Percentiles rank a stretch among this genome's conserved stretches.
Evolutionary conservation across 2,113 vertebrate genomes (phyloP).

Genomic region (Brachypodius melanocephalos): DNA sequence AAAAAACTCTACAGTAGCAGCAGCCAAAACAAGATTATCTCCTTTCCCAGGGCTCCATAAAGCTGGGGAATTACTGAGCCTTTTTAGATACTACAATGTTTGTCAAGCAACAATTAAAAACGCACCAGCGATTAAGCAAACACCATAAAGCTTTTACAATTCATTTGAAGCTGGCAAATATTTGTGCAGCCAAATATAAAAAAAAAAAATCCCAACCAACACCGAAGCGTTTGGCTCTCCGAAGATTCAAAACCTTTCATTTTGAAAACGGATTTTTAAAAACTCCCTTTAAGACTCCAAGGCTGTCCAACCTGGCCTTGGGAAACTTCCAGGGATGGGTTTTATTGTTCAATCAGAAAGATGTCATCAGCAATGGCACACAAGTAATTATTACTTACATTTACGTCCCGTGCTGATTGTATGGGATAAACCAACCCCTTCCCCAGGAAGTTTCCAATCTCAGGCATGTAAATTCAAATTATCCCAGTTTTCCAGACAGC

Average conservation of each 20-base stretch:
- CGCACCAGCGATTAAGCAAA: background rate
- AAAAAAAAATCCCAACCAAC: background rate
- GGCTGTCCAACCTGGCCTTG: background rate
- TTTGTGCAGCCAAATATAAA: background rate
- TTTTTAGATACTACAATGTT: background rate
- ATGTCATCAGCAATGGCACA: background rate
- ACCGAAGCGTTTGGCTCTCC: background rate
- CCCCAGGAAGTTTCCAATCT: background rate
- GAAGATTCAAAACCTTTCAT: background rate
- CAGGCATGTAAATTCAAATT: accelerated
- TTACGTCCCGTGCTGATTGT: background rate
- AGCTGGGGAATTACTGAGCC: background rate
- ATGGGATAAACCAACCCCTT: background rate
- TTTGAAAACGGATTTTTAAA: background rate
- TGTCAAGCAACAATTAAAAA: constrained; percentile 16
- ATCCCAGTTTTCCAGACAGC: background rate
- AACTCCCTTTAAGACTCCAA: background rate
- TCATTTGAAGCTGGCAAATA: background rate
- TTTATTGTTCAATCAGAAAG: background rate
- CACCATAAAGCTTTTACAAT: background rate
- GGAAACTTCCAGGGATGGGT: background rate
- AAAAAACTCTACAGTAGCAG: background rate
- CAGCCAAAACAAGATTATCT: background rate
- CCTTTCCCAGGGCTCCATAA: background rate
- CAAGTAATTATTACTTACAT: background rate